phyloP scores from a whole-genome alignment of 2,113 vertebrate species.

The Sardina pilchardus region DNA sequence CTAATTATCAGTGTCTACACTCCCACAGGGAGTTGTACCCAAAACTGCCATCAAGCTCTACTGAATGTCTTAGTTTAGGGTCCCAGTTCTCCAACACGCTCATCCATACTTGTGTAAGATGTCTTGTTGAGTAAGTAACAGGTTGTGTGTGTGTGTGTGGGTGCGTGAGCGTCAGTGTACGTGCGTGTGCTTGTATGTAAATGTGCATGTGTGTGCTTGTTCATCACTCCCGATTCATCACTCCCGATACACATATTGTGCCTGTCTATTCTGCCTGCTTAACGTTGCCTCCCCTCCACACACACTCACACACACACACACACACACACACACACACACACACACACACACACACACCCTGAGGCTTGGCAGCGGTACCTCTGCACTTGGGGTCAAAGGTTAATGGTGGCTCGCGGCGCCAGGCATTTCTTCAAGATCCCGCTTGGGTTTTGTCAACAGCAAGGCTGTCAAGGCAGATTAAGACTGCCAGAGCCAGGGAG shows the following conservation, averaged over 20 bases:
- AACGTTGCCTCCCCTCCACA: neutral
- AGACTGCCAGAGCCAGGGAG: conserved; percentile 60
- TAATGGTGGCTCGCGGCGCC: conserved; percentile 77
- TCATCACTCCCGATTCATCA: conserved; percentile 5
- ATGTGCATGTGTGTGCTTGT: neutral
- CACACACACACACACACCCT: conserved; percentile 37
- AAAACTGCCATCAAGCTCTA: neutral
- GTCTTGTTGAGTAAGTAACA: neutral
- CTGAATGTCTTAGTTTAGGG: neutral
- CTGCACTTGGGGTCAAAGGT: conserved; percentile 69
- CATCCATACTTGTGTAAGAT: neutral
- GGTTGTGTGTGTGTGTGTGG: neutral
- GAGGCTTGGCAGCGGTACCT: conserved; percentile 62
- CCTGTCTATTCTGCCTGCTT: neutral
- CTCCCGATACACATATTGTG: neutral
- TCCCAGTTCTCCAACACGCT: neutral
- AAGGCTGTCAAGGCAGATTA: conserved; percentile 80
- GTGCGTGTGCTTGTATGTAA: neutral
- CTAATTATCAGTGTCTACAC: neutral
- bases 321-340: conserved; percentile 19
- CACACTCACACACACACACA: neutral
- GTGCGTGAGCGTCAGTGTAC: conserved; percentile 18
- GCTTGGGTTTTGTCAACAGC: conserved; percentile 79
- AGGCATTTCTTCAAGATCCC: conserved; percentile 69
- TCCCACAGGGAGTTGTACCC: neutral